Evolutionary conservation across 2,888 invertebrate genomes (phyloP).

Genomic region (Frankliniella intonsa): DNA sequence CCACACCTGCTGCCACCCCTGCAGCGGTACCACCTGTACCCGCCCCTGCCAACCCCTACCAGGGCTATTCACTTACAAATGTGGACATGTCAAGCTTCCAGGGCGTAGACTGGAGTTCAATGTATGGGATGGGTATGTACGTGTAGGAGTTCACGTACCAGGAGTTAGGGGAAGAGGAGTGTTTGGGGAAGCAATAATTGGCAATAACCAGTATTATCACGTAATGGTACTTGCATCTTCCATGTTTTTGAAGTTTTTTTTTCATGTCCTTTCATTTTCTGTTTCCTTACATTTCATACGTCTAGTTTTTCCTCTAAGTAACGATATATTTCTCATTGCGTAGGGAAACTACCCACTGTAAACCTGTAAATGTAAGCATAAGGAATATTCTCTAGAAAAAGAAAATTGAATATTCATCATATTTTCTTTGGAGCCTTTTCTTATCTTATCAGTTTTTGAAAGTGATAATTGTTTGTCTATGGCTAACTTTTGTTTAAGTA

Average conservation of each 20-base stretch:
- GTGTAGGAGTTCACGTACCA: conserved; percentile 51
- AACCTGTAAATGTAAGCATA: conserved; percentile 16
- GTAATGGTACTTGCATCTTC: conserved; percentile 33
- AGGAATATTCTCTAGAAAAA: conserved; percentile 1
- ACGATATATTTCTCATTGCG: conserved; percentile 19
- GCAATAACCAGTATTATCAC: conserved; percentile 52
- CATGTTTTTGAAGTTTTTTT: conserved; percentile 23
- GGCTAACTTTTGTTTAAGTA: not conserved
- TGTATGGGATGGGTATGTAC: conserved; percentile 92
- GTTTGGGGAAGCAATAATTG: conserved; percentile 50
- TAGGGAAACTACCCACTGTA: conserved; percentile 4
- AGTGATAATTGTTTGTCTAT: conserved; percentile 5
- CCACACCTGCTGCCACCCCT: conserved; percentile 54
- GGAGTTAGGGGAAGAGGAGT: conserved; percentile 35
- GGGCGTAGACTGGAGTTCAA: conserved; percentile 84
- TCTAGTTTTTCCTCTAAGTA: conserved; percentile 23
- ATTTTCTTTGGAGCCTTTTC: not conserved
- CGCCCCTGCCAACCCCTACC: conserved; percentile 65
- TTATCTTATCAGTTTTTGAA: not conserved
- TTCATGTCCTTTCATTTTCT: not conserved
- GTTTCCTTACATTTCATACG: not conserved
- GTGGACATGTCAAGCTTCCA: conserved; percentile 91
- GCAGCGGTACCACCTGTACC: conserved; percentile 58
- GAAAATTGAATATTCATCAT: conserved; percentile 2
- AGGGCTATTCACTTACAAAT: conserved; percentile 77